Base-by-base conservation (phyloP, 2,113 vertebrate genomes). In the Dicentrarchus labrax region DNA sequence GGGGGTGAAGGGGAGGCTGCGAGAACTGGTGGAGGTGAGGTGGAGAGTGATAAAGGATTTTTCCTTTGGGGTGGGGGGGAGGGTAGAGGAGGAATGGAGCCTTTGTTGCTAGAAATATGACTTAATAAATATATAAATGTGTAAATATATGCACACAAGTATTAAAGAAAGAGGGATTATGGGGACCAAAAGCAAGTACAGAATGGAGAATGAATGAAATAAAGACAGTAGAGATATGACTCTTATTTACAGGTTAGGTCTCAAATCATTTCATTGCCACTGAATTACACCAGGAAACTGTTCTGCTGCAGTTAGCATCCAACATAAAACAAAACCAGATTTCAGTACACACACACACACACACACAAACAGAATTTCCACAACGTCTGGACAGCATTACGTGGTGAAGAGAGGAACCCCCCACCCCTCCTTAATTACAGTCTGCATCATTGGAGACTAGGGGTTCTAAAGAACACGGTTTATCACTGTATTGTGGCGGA, bases 331-430 rank as follows among this genome's bases (percentile, higher is more conserved):
- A 77, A 84, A 91, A 91, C 73, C 91, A 89, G 86, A 90, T 86
- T 72, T 82, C 38, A 53, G 65, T 76, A 83, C 87, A 81, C 78
- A 81, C 62, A 74, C 68, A 83, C 66, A 68, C 80, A 85, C 76
- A 77, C 74, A 86, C 54, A 82, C 66, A 82, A 71, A 87, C 87
- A 86, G 48, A 78, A 65, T 88, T 90, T 91, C 83, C 88, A 82
- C 81, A 67, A 76, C 12, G 89, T 94, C 91, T 94, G 94, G 93
- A 92, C 80, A 89, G 74, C 88, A 93, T 94, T 93, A 93, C 50
- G 50, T 73, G 56, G 69, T 84, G 77, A 41, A 61, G 75, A 87
- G 76, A 89, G 77, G 74, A 84, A 72, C 78, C 74, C 87, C 74
- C 16, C 74, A 17, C 68, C 74, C 47, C 50, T 62, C 47, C 60